These are phyloP conservation scores for Hyphantria cunea DNA, from an alignment of 1,140 invertebrate genomes.

Conservation along the genomic window DNA sequence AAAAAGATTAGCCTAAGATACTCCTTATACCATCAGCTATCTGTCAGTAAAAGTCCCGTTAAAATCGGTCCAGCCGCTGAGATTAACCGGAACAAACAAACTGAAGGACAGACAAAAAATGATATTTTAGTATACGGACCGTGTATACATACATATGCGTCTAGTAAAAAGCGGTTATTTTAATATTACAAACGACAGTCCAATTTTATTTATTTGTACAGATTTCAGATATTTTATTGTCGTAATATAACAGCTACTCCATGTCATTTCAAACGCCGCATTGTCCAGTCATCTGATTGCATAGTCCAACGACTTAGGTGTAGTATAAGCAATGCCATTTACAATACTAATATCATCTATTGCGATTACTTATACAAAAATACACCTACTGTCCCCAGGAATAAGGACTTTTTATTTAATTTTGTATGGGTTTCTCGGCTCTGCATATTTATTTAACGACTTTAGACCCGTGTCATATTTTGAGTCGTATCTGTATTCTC, in stretches of 20 bases:
- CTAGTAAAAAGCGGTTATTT: too few species aligned
- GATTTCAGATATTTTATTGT: too few species aligned
- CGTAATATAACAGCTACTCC: conserved; percentile 5
- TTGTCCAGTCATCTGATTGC: conserved; percentile 51
- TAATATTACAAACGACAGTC: too few species aligned
- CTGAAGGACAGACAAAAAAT: too few species aligned
- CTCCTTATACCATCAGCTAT: too few species aligned
- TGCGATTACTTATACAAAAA: conserved; percentile 12
- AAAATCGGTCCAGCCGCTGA: too few species aligned
- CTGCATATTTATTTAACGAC: conserved; percentile 15
- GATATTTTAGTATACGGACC: too few species aligned
- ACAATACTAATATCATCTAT: conserved; percentile 35
- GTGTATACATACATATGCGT: too few species aligned
- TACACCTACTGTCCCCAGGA: conserved; percentile 5
- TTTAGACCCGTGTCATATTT: conserved; percentile 25
- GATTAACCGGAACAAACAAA: too few species aligned
- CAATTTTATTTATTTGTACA: too few species aligned
- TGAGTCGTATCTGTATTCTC: conserved; percentile 11
- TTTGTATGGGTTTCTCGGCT: conserved; percentile 1
- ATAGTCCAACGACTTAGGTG: conserved; percentile 37
- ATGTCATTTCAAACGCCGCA: conserved; percentile 16
- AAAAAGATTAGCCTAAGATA: too few species aligned
- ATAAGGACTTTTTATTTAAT: neutral
- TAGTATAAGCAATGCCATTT: conserved; percentile 32
- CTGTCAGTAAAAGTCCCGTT: too few species aligned